Evolutionary conservation across 2,113 vertebrate genomes (phyloP), one percentile per base, ranked within the genome.

Genomic region (Eulacestoma nigropectus): DNA sequence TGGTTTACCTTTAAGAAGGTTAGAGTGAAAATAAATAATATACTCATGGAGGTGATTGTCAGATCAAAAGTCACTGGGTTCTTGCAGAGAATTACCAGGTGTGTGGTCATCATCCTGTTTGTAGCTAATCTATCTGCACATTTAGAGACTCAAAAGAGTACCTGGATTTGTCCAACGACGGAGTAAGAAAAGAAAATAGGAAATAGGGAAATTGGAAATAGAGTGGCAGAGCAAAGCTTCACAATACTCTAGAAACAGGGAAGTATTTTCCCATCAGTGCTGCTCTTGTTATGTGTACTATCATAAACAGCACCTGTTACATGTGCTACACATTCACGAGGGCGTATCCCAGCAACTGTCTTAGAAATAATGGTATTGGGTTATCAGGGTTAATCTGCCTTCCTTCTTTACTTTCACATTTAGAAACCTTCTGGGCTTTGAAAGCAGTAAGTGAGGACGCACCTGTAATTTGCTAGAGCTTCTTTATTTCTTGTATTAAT

Each of bases 271-370:
- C 59, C 47, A 44, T 69, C 53, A 44, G 32, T 7, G 1, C 21
- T 68, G 52, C 52, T 69, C 23, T 46, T 70, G 56, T 52, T 73
- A 9, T 20, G 56, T 86, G 15, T 77, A 3, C n/a, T 44, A 13
- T 37, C 44, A 47, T 17, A 68, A 79, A 79, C 13, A 56, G 52
- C 9, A 35, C 32, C 35, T 20, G 57, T 69, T 55, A 16, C 1
- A 20, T 9, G 9, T n/a, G 33, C 37, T 44, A 13, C 19, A 19
- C 2, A 2, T 21, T 30, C 4, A 6, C 0, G 2, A 63, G 37
- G 18, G 9, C 26, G 42, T 32, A 64, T 56, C 27, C 37, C 46
- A 64, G 67, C 5, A 82, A 52, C 13, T 8, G 4, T 9, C 33
- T 62, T 21, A 65, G n/a, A 65, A 76, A 57, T 52, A 41, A 59